Conservation (phyloP, 2,113 vertebrate species). For the Otus sunia region DNA sequence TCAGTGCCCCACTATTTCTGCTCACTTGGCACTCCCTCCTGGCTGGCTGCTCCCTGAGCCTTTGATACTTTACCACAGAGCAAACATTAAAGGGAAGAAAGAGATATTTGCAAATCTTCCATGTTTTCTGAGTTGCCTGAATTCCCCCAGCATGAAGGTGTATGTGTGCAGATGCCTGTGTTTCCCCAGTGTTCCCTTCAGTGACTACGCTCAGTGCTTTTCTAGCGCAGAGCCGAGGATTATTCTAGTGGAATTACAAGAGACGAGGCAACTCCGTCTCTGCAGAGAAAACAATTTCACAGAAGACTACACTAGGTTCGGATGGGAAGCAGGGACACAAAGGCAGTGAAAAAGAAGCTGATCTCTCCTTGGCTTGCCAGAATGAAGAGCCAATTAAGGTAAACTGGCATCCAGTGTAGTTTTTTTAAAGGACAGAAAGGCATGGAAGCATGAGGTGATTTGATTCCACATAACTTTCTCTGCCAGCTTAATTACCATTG, state of each 20-base stretch:
- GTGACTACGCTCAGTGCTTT: background rate
- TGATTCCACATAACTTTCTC: background rate
- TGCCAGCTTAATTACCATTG: background rate
- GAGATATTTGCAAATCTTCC: background rate
- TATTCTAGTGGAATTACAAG: conserved; percentile 47
- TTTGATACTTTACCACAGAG: background rate
- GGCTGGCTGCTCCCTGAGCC: background rate
- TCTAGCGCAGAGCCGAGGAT: conserved; percentile 26
- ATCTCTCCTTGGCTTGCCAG: background rate
- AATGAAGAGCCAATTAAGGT: conserved; percentile 14
- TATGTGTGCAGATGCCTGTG: background rate
- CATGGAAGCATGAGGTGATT: background rate
- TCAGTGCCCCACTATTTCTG: background rate
- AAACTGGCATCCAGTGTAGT: background rate
- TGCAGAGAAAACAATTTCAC: conserved; percentile 70
- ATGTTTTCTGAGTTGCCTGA: background rate
- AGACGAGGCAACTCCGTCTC: background rate
- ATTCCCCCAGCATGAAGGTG: background rate
- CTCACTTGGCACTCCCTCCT: background rate
- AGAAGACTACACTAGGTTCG: conserved; percentile 44
- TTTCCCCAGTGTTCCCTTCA: background rate
- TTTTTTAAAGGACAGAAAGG: background rate
- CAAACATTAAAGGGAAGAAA: background rate
- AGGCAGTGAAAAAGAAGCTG: conserved; percentile 13
- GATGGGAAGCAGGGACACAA: background rate